phyloP scores from a whole-genome alignment of 2,113 vertebrate genomes.

The Trinectes maculatus region DNA sequence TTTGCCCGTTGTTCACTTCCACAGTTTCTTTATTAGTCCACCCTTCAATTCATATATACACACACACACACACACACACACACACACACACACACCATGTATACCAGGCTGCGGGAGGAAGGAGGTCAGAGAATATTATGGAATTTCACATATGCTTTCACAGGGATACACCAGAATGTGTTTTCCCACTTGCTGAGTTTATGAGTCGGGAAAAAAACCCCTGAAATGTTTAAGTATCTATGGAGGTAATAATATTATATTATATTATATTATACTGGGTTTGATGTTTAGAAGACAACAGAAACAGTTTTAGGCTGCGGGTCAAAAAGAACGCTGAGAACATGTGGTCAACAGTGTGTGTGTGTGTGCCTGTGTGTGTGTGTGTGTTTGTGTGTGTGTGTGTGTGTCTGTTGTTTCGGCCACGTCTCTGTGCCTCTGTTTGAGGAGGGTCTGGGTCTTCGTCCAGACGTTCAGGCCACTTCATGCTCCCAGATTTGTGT shows the following conservation, averaged over 20 bases:
- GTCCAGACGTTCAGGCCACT: slow-evolving; percentile 32
- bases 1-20: no score
- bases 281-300: no score
- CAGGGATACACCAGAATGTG: slow-evolving; percentile 10
- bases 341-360: no score
- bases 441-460: slow-evolving; percentile 14
- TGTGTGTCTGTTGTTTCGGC: slow-evolving; percentile 46
- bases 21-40: no score
- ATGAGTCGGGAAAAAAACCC: background rate
- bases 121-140: background rate
- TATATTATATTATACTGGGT: no score
- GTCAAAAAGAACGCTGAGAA: no score
- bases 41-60: no score
- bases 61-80: no score
- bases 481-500: background rate
- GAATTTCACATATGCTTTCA: slow-evolving; percentile 13
- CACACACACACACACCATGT: no score
- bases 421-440: slow-evolving; percentile 53
- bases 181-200: slow-evolving; percentile 13
- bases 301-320: no score
- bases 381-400: slow-evolving; percentile 23
- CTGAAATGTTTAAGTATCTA: background rate
- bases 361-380: slow-evolving; percentile 27
- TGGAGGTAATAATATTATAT: no score
- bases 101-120: background rate